Percentiles rank a stretch among this genome's conserved stretches.
phyloP scores from a whole-genome alignment of 2,888 invertebrate species.

The Cancer borealis region DNA sequence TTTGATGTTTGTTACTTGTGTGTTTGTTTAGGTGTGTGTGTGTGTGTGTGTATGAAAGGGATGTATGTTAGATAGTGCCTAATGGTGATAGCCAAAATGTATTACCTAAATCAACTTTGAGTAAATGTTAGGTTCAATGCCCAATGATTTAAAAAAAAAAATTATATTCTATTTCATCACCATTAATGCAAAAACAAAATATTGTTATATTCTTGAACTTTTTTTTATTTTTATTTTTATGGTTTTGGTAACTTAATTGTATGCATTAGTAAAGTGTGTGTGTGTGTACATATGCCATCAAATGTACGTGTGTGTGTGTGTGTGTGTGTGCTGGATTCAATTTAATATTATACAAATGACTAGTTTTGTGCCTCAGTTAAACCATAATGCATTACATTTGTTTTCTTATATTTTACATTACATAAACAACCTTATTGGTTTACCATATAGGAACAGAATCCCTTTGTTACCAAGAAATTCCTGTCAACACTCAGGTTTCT shows the following conservation, averaged over 20 bases:
- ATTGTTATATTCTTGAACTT: not conserved
- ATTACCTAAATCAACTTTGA: not conserved
- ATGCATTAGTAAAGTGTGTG: not conserved
- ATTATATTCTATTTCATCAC: not conserved
- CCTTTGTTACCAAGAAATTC: not conserved
- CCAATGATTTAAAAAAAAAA: not conserved
- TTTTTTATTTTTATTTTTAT: not conserved
- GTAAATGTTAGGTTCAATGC: not conserved
- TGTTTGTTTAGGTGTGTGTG: constrained; percentile 40
- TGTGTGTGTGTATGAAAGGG: not conserved
- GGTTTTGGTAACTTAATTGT: not conserved
- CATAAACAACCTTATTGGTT: too few relatives aligned
- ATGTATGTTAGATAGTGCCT: not conserved
- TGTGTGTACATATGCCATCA: not conserved
- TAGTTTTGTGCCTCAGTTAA: not conserved
- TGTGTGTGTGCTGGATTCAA: not conserved
- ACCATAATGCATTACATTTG: not conserved
- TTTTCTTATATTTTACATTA: not conserved
- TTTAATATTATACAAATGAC: not conserved
- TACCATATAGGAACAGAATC: not conserved
- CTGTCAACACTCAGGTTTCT: not conserved
- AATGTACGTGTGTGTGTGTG: not conserved
- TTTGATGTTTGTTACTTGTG: constrained; percentile 14
- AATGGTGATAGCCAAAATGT: not conserved
- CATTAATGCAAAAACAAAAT: not conserved